Conservation (phyloP, 2,797 vertebrate genomes). For the Rhodeus uyekii region DNA sequence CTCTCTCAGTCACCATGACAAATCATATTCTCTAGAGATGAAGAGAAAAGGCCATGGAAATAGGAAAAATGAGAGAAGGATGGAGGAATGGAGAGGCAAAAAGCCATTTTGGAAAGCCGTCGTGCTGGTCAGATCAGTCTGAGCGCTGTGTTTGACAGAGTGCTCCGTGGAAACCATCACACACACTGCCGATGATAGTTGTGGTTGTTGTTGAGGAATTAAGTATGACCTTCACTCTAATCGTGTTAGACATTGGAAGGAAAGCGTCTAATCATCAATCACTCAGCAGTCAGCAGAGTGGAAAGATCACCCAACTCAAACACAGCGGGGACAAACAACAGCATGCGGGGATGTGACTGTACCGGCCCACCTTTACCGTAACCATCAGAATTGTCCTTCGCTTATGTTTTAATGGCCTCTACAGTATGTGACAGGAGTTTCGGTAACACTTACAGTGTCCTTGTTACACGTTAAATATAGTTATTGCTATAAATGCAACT, state of each 20-base stretch:
- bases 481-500: no score
- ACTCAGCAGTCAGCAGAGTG: constrained; percentile 56
- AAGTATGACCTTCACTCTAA: constrained; percentile 75
- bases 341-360: constrained; percentile 8
- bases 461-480: no score
- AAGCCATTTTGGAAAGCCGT: constrained; percentile 64
- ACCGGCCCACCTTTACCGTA: constrained; percentile 17
- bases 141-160: constrained; percentile 67
- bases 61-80: constrained; percentile 42
- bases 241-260: constrained; percentile 69
- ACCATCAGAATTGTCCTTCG: constrained; percentile 10
- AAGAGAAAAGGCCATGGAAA: constrained; percentile 60
- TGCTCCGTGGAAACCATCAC: constrained; percentile 70
- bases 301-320: constrained; percentile 51
- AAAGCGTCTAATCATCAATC: constrained; percentile 67
- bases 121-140: constrained; percentile 68
- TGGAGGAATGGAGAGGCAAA: constrained; percentile 49
- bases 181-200: constrained; percentile 67
- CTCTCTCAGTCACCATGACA: constrained; percentile 79
- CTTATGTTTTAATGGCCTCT: constrained; percentile 15
- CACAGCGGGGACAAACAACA: constrained; percentile 41
- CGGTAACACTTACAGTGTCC: no score
- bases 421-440: background rate
- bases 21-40: constrained; percentile 79
- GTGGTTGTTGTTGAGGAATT: constrained; percentile 76